Percentiles rank a stretch among this genome's conserved stretches.
Evolutionary conservation across 2,888 invertebrate genomes (phyloP).

Genomic region (Agrochola litura): DNA sequence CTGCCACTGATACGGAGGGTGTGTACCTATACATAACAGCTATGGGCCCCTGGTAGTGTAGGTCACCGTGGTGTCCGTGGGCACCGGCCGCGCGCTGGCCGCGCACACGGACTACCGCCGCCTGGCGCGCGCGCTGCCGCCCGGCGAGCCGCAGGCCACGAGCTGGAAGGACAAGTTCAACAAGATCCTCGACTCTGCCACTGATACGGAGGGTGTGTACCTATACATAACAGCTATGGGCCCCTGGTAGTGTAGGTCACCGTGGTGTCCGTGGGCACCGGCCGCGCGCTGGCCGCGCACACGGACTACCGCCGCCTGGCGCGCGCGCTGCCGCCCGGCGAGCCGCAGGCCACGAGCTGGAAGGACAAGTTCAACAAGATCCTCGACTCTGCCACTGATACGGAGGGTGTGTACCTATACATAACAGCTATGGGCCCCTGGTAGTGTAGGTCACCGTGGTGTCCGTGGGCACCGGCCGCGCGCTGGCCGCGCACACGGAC

Average conservation of each 20-base stretch:
- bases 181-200: conserved; percentile 95
- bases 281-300: conserved; percentile 84
- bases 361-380: conserved; percentile 95
- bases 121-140: conserved; percentile 2
- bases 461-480: conserved; percentile 95
- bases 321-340: conserved; percentile 32
- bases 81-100: conserved; percentile 92
- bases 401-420: conserved; percentile 92
- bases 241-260: conserved; percentile 83
- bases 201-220: conserved; percentile 94
- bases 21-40: background rate
- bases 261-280: conserved; percentile 96
- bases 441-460: conserved; percentile 92
- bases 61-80: conserved; percentile 95
- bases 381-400: conserved; percentile 96
- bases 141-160: conserved; percentile 75
- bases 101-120: conserved; percentile 51
- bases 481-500: conserved; percentile 71
- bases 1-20: conserved; percentile 96
- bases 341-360: conserved; percentile 90
- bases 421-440: background rate
- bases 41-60: conserved; percentile 38
- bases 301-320: conserved; percentile 40
- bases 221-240: background rate
- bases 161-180: conserved; percentile 95